Conservation (phyloP, 2,888 invertebrate species). For the Chloroclystis v-ata region DNA sequence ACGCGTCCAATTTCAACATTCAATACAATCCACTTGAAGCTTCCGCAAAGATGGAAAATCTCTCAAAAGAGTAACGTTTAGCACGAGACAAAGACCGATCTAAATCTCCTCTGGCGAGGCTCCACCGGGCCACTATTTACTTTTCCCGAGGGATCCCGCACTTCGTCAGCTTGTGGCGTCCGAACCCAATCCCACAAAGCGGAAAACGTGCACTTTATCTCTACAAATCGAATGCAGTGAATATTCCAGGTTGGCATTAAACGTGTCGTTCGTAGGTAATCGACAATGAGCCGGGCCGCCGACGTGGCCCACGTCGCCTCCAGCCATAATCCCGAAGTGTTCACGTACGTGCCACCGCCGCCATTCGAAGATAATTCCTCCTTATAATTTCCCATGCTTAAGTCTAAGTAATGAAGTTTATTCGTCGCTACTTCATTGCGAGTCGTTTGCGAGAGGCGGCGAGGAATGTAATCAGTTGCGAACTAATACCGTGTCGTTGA, state of each 20-base stretch:
- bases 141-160: constrained; percentile 58
- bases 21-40: constrained; percentile 59
- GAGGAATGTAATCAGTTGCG: constrained; percentile 76
- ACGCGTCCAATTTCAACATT: constrained; percentile 52
- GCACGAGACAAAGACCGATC: constrained; percentile 73
- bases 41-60: constrained; percentile 68
- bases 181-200: constrained; percentile 54
- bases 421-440: constrained; percentile 74
- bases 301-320: constrained; percentile 55
- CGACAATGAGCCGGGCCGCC: constrained; percentile 43
- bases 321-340: constrained; percentile 60
- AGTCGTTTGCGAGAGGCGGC: constrained; percentile 66
- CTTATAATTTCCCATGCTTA: constrained; percentile 76
- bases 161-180: constrained; percentile 52
- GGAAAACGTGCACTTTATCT: constrained; percentile 44
- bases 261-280: constrained; percentile 40
- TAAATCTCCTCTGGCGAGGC: constrained; percentile 61
- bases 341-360: constrained; percentile 60
- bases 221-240: constrained; percentile 40
- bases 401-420: constrained; percentile 76
- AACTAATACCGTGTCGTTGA: constrained; percentile 73
- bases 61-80: constrained; percentile 74
- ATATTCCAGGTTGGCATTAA: constrained; percentile 46
- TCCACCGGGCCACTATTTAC: constrained; percentile 69
- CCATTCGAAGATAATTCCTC: constrained; percentile 72